phyloP scores from a whole-genome alignment of 2,888 invertebrate genomes.

The Odontothrips loti region DNA sequence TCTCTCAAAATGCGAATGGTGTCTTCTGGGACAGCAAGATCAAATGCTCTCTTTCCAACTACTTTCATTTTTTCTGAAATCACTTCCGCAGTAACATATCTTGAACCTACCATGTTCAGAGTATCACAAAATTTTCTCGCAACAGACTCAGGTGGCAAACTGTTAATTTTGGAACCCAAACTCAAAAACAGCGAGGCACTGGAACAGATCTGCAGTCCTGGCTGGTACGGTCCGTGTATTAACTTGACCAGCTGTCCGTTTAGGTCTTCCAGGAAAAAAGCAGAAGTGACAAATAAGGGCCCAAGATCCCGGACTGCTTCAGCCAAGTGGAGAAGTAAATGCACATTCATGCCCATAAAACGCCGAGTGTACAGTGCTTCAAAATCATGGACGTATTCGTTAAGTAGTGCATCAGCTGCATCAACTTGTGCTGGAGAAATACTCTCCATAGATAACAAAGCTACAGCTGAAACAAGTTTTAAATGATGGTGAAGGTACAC shows the following conservation, averaged over 20 bases:
- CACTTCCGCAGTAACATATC: no score
- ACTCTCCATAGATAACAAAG: conserved; percentile 3
- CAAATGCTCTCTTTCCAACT: background rate
- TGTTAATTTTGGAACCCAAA: background rate
- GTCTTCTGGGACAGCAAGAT: background rate
- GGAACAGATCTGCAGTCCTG: conserved; percentile 26
- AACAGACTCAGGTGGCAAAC: background rate
- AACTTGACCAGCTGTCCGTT: conserved; percentile 27
- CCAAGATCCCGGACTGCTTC: conserved; percentile 4
- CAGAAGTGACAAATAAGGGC: conserved; percentile 16
- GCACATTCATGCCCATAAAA: background rate
- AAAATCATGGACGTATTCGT: conserved; percentile 7
- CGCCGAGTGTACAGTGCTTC: background rate
- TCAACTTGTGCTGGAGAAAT: conserved; percentile 4
- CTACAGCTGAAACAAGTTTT: no score
- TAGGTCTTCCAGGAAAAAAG: conserved; percentile 16
- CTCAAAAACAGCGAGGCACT: background rate
- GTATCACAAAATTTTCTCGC: background rate
- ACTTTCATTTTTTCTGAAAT: no score
- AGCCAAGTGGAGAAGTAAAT: background rate
- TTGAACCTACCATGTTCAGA: background rate
- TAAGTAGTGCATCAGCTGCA: background rate
- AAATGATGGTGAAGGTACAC: background rate
- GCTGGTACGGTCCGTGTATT: conserved; percentile 2
- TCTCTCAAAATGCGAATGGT: background rate